These are phyloP conservation scores for Ovis aries DNA, from an alignment of 2,113 vertebrate genomes.

Conservation along the genomic window ARS-UI_Ramb_v3.0 NC_056059.1:40527501-40528000, in stretches of 20 bases:
- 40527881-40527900: neutral
- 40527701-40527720: neutral
- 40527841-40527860: neutral
- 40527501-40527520: neutral
- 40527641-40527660: neutral
- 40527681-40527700: neutral
- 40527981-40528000: rapidly evolving
- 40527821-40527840: neutral
- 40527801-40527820: neutral
- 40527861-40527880: neutral
- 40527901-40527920: neutral
- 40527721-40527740: neutral
- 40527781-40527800: neutral
- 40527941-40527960: neutral
- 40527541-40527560: neutral
- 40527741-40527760: neutral
- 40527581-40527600: neutral
- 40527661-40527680: neutral
- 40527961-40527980: neutral
- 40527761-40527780: neutral
- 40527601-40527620: neutral
- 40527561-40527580: neutral
- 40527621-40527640: neutral
- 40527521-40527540: neutral
- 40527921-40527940: neutral